These are phyloP conservation scores for Nomia melanderi DNA, from an alignment of 1,140 invertebrate species.

Conservation along the genomic window DNA sequence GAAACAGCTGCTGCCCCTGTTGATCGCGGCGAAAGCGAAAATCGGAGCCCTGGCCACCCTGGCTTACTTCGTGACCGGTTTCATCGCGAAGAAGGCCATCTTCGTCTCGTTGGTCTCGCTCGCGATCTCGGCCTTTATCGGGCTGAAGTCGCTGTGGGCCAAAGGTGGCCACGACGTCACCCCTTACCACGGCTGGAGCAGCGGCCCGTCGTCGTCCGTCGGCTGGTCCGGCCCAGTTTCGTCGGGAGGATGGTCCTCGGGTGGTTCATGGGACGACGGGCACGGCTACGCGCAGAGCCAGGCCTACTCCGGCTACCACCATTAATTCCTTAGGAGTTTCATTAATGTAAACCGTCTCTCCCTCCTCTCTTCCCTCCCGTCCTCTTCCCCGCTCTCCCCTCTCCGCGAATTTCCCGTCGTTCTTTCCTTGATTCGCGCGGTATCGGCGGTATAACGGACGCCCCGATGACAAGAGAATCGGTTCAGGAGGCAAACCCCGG, in stretches of 20 bases:
- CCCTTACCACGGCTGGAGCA: slow-evolving; percentile 74
- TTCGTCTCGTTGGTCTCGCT: slow-evolving; percentile 84
- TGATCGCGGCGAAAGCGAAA: slow-evolving; percentile 84
- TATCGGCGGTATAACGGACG: background rate
- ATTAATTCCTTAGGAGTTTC: slow-evolving; percentile 37
- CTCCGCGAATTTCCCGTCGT: no score
- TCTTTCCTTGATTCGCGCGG: background rate
- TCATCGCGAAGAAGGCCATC: slow-evolving; percentile 86
- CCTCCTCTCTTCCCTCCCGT: background rate
- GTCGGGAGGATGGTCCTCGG: slow-evolving; percentile 72
- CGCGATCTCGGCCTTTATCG: slow-evolving; percentile 83
- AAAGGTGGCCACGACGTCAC: slow-evolving; percentile 73
- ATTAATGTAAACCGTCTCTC: background rate
- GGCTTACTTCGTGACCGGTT: slow-evolving; percentile 82
- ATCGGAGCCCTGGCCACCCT: slow-evolving; percentile 82
- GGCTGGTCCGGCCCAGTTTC: slow-evolving; percentile 71
- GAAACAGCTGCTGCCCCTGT: slow-evolving; percentile 82
- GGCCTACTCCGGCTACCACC: slow-evolving; percentile 72
- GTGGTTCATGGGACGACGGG: slow-evolving; percentile 71
- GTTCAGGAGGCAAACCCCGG: slow-evolving; percentile 22
- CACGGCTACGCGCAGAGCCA: slow-evolving; percentile 67
- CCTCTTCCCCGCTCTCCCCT: no score
- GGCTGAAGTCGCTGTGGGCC: slow-evolving; percentile 79
- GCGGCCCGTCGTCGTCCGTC: slow-evolving; percentile 62
- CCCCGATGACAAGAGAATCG: slow-evolving; percentile 27